A percentile compares a stretch with the other conserved stretches of the same genome.
Conservation (phyloP, 2,113 vertebrate genomes). For the Rhinoptilus africanus region DNA sequence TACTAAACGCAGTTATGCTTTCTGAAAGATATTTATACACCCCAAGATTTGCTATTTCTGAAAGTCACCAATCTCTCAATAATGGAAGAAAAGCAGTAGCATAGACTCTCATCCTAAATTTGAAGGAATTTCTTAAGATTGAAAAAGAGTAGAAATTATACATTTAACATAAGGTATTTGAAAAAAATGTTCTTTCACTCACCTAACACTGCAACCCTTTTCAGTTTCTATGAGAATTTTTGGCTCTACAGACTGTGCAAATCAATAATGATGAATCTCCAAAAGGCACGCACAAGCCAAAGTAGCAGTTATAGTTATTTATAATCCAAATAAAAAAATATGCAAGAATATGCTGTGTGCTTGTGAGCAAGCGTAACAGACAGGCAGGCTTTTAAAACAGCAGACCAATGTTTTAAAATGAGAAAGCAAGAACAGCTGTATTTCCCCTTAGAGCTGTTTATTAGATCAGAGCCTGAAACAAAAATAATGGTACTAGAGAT, state of each 20-base stretch:
- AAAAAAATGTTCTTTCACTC: neutral
- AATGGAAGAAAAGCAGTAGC: neutral
- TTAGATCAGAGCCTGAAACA: neutral
- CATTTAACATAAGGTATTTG: neutral
- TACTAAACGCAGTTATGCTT: neutral
- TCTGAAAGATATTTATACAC: neutral
- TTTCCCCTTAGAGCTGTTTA: neutral
- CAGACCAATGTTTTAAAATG: neutral
- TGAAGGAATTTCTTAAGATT: neutral
- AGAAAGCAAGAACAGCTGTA: neutral
- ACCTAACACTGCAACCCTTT: neutral
- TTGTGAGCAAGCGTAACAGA: neutral
- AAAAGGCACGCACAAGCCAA: neutral
- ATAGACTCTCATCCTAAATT: neutral
- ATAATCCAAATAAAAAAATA: neutral
- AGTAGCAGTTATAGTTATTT: neutral
- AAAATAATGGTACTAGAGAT: neutral
- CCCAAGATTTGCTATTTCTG: neutral
- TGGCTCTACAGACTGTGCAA: neutral
- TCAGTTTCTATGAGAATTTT: neutral
- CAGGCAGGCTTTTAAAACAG: neutral
- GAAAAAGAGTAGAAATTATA: neutral
- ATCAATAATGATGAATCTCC: neutral
- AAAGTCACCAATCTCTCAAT: neutral
- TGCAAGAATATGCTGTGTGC: neutral